Percentiles rank a stretch among this genome's conserved stretches.
phyloP scores from a whole-genome alignment of 2,113 vertebrate genomes.

The Naja naja region DNA sequence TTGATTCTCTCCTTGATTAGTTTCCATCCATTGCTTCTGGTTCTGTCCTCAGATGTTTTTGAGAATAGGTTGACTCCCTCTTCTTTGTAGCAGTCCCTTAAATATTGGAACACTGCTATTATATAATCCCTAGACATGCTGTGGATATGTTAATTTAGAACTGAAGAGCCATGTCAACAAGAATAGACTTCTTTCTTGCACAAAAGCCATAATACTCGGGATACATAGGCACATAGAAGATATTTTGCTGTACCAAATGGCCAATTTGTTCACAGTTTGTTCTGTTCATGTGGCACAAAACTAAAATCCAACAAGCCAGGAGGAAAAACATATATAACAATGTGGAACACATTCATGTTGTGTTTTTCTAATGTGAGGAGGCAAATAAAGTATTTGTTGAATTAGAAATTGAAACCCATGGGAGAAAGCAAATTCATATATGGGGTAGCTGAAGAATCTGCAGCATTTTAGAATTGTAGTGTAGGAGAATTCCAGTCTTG shows the following conservation, averaged over 20 bases:
- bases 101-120: not conserved
- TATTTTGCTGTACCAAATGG: not conserved
- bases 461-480: not conserved
- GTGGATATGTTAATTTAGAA: conserved; percentile 38
- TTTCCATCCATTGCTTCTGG: too few species aligned
- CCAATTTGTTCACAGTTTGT: conserved; percentile 26
- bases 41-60: too few species aligned
- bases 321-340: not conserved
- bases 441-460: not conserved
- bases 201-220: conserved; percentile 1
- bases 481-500: not conserved
- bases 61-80: too few species aligned
- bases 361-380: conserved; percentile 3
- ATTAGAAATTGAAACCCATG: not conserved
- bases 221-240: conserved; percentile 18
- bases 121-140: not conserved
- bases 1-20: too few species aligned
- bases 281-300: conserved; percentile 13
- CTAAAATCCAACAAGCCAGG: not conserved
- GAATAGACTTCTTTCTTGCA: conserved; percentile 31
- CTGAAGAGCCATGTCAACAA: conserved; percentile 42
- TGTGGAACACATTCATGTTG: not conserved
- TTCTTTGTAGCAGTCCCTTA: not conserved
- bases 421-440: not conserved
- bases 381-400: not conserved